Evolutionary conservation across 1,140 invertebrate genomes (phyloP).

Genomic region (Neoseiulus cucumeris): DNA sequence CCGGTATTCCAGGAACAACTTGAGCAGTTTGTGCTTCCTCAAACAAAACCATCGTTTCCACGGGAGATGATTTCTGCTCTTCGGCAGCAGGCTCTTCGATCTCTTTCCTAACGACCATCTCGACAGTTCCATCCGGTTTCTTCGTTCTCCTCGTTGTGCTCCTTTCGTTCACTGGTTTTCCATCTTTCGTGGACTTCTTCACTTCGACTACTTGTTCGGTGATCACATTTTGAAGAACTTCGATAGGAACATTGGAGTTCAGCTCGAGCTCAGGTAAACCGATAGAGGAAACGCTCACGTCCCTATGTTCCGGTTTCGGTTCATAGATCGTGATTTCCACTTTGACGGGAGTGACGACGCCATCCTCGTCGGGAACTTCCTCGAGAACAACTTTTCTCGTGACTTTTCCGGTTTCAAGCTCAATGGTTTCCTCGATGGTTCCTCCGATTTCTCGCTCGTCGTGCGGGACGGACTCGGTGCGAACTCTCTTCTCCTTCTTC

Average conservation of each 20-base stretch:
- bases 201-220: neutral
- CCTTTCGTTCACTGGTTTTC: neutral
- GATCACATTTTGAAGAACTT: neutral
- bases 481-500: no score
- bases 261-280: constrained; percentile 2
- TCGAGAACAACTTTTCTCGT: neutral
- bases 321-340: neutral
- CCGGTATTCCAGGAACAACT: neutral
- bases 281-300: neutral
- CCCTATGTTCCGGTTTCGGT: neutral
- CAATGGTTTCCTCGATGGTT: no score
- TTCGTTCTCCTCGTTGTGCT: neutral
- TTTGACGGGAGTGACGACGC: neutral
- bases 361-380: neutral
- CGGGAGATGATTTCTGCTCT: no score
- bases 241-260: neutral
- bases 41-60: no score
- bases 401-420: no score
- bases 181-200: neutral
- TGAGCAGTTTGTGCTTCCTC: neutral
- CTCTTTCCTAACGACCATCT: neutral
- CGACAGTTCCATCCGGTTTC: neutral
- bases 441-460: no score
- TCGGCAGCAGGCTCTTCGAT: no score
- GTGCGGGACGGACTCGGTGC: no score